Percentiles rank a stretch among this genome's conserved stretches.
These are phyloP conservation scores for Gari tellinella DNA, from an alignment of 2,888 invertebrate genomes.

Conservation along the genomic window DNA sequence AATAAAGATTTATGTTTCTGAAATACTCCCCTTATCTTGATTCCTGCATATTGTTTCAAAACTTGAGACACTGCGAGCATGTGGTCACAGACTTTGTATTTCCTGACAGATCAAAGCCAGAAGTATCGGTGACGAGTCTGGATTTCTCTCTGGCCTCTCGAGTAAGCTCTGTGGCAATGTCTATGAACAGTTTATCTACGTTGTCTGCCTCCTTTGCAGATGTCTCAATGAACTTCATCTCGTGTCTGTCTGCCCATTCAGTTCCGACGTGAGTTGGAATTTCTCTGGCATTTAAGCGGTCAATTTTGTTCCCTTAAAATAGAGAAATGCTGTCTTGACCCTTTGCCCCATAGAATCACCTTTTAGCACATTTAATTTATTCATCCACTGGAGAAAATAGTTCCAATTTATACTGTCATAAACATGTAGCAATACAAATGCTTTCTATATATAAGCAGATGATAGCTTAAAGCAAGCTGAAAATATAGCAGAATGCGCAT, in stretches of 20 bases:
- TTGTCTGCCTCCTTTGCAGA: conserved; percentile 99
- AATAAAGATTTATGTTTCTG: too few relatives aligned
- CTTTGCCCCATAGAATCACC: too few relatives aligned
- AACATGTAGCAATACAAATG: too few relatives aligned
- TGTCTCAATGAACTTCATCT: conserved; percentile 97
- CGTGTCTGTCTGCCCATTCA: conserved; percentile 97
- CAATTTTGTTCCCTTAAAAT: conserved; percentile 95
- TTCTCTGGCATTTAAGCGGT: conserved; percentile 95
- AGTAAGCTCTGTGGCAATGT: conserved; percentile 93
- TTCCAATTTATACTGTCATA: too few relatives aligned
- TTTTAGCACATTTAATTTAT: too few relatives aligned
- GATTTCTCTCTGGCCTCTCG: conserved; percentile 75
- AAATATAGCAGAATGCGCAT: too few relatives aligned
- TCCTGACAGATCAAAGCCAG: conserved; percentile 42
- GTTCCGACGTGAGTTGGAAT: conserved; percentile 96
- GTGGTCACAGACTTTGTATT: conserved; percentile 61
- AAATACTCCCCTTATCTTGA: too few relatives aligned
- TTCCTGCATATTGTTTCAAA: conserved; percentile 47
- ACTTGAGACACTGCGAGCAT: conserved; percentile 66
- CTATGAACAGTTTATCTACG: conserved; percentile 97
- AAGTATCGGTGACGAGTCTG: conserved; percentile 58
- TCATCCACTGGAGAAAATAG: too few relatives aligned
- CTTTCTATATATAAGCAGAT: too few relatives aligned
- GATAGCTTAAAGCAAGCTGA: too few relatives aligned
- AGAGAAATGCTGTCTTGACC: neutral